Percentiles rank a stretch among this genome's conserved stretches.
These are phyloP conservation scores for Orycteropus afer DNA, from an alignment of 2,113 vertebrate species.

Conservation along the genomic window DNA sequence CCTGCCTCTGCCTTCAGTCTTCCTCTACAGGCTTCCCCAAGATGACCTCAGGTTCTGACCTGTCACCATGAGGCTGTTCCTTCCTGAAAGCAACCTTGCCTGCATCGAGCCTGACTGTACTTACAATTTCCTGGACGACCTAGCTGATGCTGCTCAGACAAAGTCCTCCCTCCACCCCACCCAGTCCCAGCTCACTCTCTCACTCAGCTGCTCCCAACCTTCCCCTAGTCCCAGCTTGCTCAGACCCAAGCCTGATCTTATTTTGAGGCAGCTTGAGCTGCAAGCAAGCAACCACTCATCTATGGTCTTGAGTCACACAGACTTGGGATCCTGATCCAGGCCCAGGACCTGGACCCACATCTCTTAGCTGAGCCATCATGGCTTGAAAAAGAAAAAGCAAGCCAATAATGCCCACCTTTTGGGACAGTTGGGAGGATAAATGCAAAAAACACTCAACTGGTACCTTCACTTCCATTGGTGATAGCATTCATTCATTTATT, in stretches of 20 bases:
- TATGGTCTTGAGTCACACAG: neutral
- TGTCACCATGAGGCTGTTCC: no score
- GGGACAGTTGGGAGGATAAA: neutral
- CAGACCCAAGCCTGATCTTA: neutral
- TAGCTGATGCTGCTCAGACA: neutral
- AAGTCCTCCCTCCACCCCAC: no score
- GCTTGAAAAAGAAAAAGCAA: neutral
- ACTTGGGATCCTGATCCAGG: neutral
- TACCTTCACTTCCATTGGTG: neutral
- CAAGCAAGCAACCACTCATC: neutral
- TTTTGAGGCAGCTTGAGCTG: neutral
- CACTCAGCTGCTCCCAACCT: neutral
- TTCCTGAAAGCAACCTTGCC: neutral
- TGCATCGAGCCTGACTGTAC: neutral
- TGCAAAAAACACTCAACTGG: neutral
- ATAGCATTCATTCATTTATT: neutral
- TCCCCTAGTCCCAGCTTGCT: neutral
- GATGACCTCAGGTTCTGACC: no score
- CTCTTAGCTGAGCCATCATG: neutral
- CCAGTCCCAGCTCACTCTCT: neutral
- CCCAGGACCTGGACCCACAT: neutral
- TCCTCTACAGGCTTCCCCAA: neutral
- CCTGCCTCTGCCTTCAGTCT: neutral
- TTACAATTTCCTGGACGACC: neutral
- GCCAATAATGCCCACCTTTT: no score